phyloP scores from a whole-genome alignment of 2,888 invertebrate genomes.

The Cantharis lateralis region DNA sequence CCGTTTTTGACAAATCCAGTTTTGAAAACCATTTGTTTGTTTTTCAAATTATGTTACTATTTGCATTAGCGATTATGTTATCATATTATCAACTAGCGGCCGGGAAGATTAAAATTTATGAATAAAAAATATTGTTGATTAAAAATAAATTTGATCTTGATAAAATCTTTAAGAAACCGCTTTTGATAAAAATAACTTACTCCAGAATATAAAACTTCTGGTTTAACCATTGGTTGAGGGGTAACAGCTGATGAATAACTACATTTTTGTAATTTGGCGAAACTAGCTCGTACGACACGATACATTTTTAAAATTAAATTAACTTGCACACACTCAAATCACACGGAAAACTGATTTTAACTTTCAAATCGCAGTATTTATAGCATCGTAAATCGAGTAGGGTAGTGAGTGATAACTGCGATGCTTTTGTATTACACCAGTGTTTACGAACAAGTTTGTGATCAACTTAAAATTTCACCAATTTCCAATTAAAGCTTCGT shows the following conservation, averaged over 20 bases:
- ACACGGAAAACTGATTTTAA: background rate
- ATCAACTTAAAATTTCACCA: no score
- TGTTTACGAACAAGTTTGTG: background rate
- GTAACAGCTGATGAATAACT: slow-evolving; percentile 59
- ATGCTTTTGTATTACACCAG: background rate
- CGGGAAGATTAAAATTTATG: no score
- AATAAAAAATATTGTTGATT: no score
- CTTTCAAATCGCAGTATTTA: background rate
- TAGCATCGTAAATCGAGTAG: background rate
- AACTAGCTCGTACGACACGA: slow-evolving; percentile 35
- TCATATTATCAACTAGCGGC: no score
- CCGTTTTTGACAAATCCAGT: no score
- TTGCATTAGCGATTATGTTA: no score
- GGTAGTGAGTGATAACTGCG: background rate
- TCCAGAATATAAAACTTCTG: slow-evolving; percentile 78
- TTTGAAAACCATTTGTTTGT: background rate
- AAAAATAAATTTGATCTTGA: no score
- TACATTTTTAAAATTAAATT: slow-evolving; percentile 32
- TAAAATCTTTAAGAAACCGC: no score
- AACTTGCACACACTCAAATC: background rate
- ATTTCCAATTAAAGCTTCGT: background rate
- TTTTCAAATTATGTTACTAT: background rate
- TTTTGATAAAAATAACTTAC: slow-evolving; percentile 58
- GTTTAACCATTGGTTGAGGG: slow-evolving; percentile 69
- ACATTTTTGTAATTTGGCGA: slow-evolving; percentile 53